These are phyloP conservation scores for Myrmophylax atrothorax DNA, from an alignment of 2,113 vertebrate species.

Conservation along the genomic window DNA sequence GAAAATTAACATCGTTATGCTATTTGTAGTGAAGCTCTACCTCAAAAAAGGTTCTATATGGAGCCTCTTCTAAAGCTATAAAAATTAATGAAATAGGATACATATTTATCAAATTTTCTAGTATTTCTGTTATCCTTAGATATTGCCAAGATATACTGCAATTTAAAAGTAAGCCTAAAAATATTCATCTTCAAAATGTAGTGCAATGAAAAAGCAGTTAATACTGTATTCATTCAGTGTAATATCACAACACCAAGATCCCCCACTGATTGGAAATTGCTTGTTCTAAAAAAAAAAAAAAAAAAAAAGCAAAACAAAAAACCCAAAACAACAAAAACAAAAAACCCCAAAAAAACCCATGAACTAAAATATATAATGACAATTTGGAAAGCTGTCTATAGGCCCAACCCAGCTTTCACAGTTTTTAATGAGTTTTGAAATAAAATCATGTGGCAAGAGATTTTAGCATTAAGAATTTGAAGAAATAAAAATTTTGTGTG, in stretches of 20 bases:
- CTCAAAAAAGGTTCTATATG: neutral
- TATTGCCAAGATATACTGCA: neutral
- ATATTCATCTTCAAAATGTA: neutral
- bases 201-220: neutral
- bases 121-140: neutral
- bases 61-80: neutral
- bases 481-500: neutral
- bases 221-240: neutral
- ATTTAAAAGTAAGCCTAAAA: neutral
- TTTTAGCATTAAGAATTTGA: neutral
- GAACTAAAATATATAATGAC: rapidly evolving
- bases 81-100: neutral
- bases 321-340: neutral
- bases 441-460: neutral
- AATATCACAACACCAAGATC: neutral
- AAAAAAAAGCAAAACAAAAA: neutral
- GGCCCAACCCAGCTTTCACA: neutral
- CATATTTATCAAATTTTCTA: neutral
- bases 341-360: rapidly evolving
- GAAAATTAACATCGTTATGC: constrained; percentile 51
- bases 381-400: neutral
- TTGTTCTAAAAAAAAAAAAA: neutral
- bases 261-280: neutral
- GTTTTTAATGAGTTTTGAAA: neutral
- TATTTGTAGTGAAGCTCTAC: neutral